Evolutionary conservation across 2,797 vertebrate genomes (phyloP), one percentile per base, ranked within the genome.

Genomic region (Sebastiscus tertius): DNA sequence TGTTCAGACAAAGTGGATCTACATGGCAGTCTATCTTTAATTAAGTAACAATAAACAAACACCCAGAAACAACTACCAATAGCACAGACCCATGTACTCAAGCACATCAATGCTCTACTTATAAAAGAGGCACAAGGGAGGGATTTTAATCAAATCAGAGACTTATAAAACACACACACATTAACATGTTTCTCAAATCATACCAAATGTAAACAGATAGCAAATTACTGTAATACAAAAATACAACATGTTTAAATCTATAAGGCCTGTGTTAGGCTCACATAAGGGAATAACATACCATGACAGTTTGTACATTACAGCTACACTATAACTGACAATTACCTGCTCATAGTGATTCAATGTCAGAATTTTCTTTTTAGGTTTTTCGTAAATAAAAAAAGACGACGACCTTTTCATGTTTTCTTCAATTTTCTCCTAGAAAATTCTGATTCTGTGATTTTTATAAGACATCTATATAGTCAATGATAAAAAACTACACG

Each of bases 211-310:
- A 93, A 95, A 97, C 95, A 95, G 93, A 96, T 95, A 93, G 94
- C 95, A 97, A 96, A 88, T 94, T 93, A 96, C 96, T 93, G 91
- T 93, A 95, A 95, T 97, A 98, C 97, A 98, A 98, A 98, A 98
- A 97, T 97, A 97, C 96, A 94, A 97, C 96, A 96, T 95, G 94
- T 95, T 94, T 88, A 87, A 91, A 91, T 96, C 95, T 96, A 96
- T 94, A 95, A 95, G 94, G 94, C 94, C 95, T n/a, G 77, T 85
- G 39, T 93, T 86, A 93, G 95, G 95, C 95, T 96, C 94, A 94
- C 92, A 82, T 91, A 79, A 85, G 92, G 95, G 91, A 94, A 95
- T 92, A 93, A 93, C 90, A 94, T 87, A 91, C 88, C 72, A 81
- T 87, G 92, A 95, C 94, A 90, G 87, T 89, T 94, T 92, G 89